phyloP scores from a whole-genome alignment of 2,888 invertebrate species.

The Leptura quadrifasciata region DNA sequence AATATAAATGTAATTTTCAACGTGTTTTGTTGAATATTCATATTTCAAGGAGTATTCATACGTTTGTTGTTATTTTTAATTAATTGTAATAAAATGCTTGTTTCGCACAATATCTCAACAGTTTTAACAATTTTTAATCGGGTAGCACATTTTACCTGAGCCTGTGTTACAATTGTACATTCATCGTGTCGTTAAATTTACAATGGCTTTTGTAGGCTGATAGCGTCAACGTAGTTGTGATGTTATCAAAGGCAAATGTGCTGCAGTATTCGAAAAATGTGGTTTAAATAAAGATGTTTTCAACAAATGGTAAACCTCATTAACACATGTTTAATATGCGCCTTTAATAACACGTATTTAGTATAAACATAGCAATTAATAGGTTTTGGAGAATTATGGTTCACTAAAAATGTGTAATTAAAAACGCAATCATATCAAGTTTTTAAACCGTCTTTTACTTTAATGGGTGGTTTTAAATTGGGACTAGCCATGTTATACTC shows the following conservation, averaged over 20 bases:
- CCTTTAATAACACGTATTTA: slow-evolving; percentile 13
- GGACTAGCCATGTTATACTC: background rate
- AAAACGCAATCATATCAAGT: slow-evolving; percentile 6
- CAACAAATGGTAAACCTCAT: slow-evolving; percentile 30
- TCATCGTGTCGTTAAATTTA: background rate
- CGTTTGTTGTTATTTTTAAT: too few relatives aligned
- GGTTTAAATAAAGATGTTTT: slow-evolving; percentile 26
- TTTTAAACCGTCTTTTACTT: background rate
- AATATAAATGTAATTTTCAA: too few relatives aligned
- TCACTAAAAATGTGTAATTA: slow-evolving; percentile 10
- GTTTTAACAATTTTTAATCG: too few relatives aligned
- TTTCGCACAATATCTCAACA: too few relatives aligned
- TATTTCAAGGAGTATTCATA: too few relatives aligned
- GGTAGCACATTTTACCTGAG: too few relatives aligned
- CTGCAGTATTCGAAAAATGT: slow-evolving; percentile 27
- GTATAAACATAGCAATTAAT: slow-evolving; percentile 22
- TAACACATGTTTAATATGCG: slow-evolving; percentile 26
- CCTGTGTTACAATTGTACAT: too few relatives aligned
- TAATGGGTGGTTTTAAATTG: background rate
- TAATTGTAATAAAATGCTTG: too few relatives aligned
- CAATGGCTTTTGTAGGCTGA: background rate
- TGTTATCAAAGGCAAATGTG: slow-evolving; percentile 8
- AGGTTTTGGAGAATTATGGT: background rate
- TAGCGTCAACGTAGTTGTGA: background rate
- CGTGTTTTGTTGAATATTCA: too few relatives aligned